A percentile compares a stretch with the other conserved stretches of the same genome.
Conservation (phyloP, 2,888 invertebrate genomes). For the Eilema griseolum region DNA sequence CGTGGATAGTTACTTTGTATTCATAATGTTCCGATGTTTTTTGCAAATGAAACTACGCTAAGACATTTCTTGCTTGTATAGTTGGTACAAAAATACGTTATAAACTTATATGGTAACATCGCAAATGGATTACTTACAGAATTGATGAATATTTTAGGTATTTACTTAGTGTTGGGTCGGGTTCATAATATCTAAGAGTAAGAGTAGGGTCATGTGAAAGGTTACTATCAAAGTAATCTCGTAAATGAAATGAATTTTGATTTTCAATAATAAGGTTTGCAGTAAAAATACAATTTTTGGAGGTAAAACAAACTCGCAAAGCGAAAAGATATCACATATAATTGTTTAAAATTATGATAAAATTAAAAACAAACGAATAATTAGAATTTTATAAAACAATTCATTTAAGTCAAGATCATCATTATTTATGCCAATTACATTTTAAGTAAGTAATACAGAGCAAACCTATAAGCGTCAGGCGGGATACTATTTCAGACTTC, state of each 20-base stretch:
- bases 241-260: neutral
- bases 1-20: constrained; percentile 20
- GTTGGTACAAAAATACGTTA: constrained; percentile 3
- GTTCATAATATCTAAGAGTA: neutral
- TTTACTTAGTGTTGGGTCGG: neutral
- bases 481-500: neutral
- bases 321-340: neutral
- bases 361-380: neutral
- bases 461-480: neutral
- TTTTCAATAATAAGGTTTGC: neutral
- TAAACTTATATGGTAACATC: constrained; percentile 9
- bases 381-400: neutral
- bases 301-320: neutral
- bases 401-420: neutral
- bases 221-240: neutral
- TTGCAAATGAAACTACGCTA: neutral
- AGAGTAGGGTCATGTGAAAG: neutral
- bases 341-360: too few relatives aligned
- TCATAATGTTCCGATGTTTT: constrained; percentile 18
- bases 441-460: neutral
- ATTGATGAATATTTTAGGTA: constrained; percentile 4
- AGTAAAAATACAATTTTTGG: neutral
- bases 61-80: neutral
- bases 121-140: constrained; percentile 15
- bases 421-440: neutral